Evolutionary conservation across 35 echinoderm and acorn worm genomes (phyloP).

Genomic region (Heliocidaris erythrogramma): DNA sequence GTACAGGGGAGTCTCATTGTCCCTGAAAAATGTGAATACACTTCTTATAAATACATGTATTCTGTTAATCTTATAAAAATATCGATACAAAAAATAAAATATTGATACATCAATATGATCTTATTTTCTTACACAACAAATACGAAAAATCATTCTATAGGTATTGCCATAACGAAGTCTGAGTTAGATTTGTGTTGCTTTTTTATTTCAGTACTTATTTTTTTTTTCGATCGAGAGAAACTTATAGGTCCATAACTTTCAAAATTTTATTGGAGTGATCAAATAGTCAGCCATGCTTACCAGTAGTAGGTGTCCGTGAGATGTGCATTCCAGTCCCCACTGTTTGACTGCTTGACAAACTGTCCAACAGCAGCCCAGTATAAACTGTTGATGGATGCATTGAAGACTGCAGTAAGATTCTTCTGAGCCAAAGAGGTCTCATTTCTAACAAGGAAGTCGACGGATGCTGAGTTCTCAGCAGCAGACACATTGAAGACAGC

Average conservation of each 20-base stretch:
- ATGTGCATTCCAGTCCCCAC: conserved; percentile 67
- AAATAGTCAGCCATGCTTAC: too few relatives aligned
- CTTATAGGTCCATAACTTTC: too few relatives aligned
- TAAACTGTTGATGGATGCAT: conserved; percentile 71
- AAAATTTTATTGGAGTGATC: too few relatives aligned
- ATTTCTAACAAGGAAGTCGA: conserved; percentile 68
- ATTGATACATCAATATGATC: too few relatives aligned
- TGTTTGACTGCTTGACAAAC: conserved; percentile 54
- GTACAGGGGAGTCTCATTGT: conserved; percentile 88
- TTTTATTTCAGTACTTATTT: neutral
- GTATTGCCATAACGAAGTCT: too few relatives aligned
- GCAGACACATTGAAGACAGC: conserved; percentile 78
- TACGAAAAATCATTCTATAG: too few relatives aligned
- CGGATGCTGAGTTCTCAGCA: conserved; percentile 66
- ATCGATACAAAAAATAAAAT: too few relatives aligned
- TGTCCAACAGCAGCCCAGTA: conserved; percentile 67
- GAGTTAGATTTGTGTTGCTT: neutral
- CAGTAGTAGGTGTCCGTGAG: conserved; percentile 91
- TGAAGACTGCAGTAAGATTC: conserved; percentile 85
- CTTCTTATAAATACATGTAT: neutral
- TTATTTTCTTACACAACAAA: too few relatives aligned
- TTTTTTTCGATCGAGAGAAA: neutral
- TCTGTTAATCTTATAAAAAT: neutral
- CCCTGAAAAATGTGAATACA: conserved; percentile 55
- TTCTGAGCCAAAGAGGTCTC: conserved; percentile 46